Conservation (phyloP, 2,888 invertebrate species). For the Opisthograptis luteolata region DNA sequence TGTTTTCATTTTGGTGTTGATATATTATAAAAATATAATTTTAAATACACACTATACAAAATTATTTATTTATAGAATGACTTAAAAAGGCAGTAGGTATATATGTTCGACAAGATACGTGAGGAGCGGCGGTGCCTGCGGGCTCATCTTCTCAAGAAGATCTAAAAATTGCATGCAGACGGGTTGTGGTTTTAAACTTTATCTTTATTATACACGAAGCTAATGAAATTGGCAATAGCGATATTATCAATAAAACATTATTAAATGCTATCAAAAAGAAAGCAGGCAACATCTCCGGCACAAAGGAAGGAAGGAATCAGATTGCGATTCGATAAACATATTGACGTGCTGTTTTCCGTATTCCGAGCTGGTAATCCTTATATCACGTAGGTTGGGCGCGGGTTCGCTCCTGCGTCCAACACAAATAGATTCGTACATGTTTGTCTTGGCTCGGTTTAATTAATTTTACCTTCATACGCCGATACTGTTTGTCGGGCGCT, state of each 20-base stretch:
- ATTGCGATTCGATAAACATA: constrained; percentile 28
- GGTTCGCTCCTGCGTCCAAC: constrained; percentile 61
- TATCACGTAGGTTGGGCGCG: constrained; percentile 43
- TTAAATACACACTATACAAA: too few species aligned
- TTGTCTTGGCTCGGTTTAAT: constrained; percentile 82
- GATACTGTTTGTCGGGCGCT: constrained; percentile 81
- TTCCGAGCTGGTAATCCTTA: constrained; percentile 47
- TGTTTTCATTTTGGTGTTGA: too few species aligned
- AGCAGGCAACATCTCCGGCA: background rate
- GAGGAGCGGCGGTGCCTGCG: too few species aligned
- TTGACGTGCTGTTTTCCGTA: constrained; percentile 38
- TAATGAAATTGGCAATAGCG: background rate
- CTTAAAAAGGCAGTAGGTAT: too few species aligned
- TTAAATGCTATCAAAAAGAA: constrained; percentile 1
- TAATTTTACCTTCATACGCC: constrained; percentile 84
- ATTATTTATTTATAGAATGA: too few species aligned
- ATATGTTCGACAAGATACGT: too few species aligned
- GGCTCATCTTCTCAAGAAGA: too few species aligned
- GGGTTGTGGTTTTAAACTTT: too few species aligned
- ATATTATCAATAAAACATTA: background rate
- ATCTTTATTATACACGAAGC: background rate
- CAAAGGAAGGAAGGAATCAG: constrained; percentile 18
- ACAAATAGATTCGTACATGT: constrained; percentile 80
- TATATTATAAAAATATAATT: too few species aligned
- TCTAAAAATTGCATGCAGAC: too few species aligned